These are phyloP conservation scores for Agrochola macilenta DNA, from an alignment of 2,888 invertebrate species.

Conservation along the genomic window DNA sequence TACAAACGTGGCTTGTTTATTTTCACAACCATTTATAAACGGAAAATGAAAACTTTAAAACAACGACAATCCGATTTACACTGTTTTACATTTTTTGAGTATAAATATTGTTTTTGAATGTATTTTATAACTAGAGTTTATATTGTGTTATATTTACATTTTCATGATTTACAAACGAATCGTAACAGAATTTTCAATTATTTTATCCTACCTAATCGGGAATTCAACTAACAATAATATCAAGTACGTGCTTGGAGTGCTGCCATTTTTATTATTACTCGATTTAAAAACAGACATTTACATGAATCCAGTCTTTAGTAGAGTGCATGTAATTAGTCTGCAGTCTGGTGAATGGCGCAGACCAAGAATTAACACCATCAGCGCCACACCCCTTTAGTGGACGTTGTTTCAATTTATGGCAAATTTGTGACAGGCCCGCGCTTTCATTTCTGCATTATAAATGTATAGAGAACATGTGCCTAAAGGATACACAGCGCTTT, in stretches of 20 bases:
- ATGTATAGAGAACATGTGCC: too few relatives aligned
- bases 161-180: slow-evolving; percentile 69
- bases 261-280: not conserved
- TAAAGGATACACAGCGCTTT: too few relatives aligned
- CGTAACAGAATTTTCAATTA: slow-evolving; percentile 70
- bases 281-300: not conserved
- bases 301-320: slow-evolving; percentile 9
- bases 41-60: slow-evolving; percentile 66
- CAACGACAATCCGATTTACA: slow-evolving; percentile 58
- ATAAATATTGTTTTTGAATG: slow-evolving; percentile 71
- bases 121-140: slow-evolving; percentile 67
- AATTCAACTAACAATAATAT: slow-evolving; percentile 62
- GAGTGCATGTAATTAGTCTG: not conserved
- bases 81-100: slow-evolving; percentile 71
- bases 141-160: slow-evolving; percentile 71
- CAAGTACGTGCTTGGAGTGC: slow-evolving; percentile 47
- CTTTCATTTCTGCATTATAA: too few relatives aligned
- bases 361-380: not conserved
- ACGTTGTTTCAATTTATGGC: too few relatives aligned
- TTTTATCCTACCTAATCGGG: slow-evolving; percentile 73
- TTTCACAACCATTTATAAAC: slow-evolving; percentile 82
- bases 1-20: slow-evolving; percentile 67
- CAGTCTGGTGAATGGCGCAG: not conserved
- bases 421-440: too few relatives aligned
- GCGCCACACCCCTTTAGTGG: too few relatives aligned